These are phyloP conservation scores for Drosophila recens DNA, from an alignment of 2,888 invertebrate species.

Conservation along the genomic window DNA sequence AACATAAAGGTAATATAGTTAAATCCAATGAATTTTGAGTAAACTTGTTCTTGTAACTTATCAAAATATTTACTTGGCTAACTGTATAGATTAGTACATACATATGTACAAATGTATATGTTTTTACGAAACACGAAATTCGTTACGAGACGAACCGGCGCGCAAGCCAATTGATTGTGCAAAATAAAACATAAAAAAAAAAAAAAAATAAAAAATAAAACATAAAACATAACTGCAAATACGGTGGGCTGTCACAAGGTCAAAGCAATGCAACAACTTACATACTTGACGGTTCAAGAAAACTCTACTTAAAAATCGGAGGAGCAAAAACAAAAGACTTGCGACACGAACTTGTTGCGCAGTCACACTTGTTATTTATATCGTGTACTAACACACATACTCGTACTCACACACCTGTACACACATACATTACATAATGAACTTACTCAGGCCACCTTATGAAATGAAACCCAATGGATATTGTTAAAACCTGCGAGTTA, in stretches of 20 bases:
- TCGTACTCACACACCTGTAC: neutral
- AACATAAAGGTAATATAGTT: neutral
- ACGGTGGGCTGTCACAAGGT: constrained; percentile 46
- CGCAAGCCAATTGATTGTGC: constrained; percentile 54
- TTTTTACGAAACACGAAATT: constrained; percentile 49
- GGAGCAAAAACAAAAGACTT: constrained; percentile 63
- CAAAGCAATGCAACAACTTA: constrained; percentile 50
- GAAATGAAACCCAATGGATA: constrained; percentile 30
- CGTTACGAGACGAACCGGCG: constrained; percentile 42
- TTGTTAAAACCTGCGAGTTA: constrained; percentile 20
- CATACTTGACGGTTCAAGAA: constrained; percentile 45
- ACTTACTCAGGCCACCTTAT: constrained; percentile 17
- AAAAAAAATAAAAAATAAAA: neutral
- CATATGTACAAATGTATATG: constrained; percentile 11
- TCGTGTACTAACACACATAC: constrained; percentile 39
- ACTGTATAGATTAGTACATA: neutral
- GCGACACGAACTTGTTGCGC: constrained; percentile 64
- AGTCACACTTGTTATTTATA: constrained; percentile 57
- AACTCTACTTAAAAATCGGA: constrained; percentile 37
- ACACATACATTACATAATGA: constrained; percentile 36
- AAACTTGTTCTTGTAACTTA: too few relatives aligned
- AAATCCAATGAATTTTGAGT: neutral
- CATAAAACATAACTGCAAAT: constrained; percentile 35
- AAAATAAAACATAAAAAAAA: constrained; percentile 31
- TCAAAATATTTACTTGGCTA: neutral